Base-by-base conservation (phyloP, 2,888 invertebrate genomes). In the Aporophyla lueneburgensis region DNA sequence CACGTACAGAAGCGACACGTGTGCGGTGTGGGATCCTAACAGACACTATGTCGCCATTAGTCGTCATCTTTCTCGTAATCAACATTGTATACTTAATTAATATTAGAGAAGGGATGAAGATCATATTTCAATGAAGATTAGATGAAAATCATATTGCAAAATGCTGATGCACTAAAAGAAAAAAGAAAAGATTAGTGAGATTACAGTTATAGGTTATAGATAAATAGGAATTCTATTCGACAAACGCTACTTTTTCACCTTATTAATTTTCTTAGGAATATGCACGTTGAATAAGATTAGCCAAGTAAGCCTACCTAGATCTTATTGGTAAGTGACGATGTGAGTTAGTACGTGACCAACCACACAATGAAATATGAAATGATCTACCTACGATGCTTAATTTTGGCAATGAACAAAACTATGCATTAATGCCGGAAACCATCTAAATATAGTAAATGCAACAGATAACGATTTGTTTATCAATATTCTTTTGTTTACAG, bases 31-130 rank as follows among this genome's bases (percentile, higher is more conserved):
- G 51, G 67, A 71, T 81, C 79, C 77, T 85, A 62, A 68, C 86
- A 91, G 91, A 91, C 91, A 82, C 71, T 79, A 80, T 86, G 91
- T 87, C 91, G 88, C 89, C 90, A 70, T 73, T 86, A 78, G 33
- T 53, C 67, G 53, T 33, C 40, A 59, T 75, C 63, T 70, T 43
- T 59, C 46, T 69, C 71, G 53, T 79, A 58, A 56, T 74, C 49
- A 71, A 71, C 54, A 21, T 58, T 21, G 1, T 58, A 14, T 43
- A 2, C 24, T 49, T 65, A 65, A 27, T 24, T 43, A 21, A 33
- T 76, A 67, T 33, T 24, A 33, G 12, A 53, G 24, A 33, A 1
- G 33, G 33, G 33, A 2, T 33, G 3, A 33, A 33, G 33, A 33
- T 33, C 2, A 33, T 33, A 33, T 33, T 33, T 33, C 33, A 33